phyloP scores from a whole-genome alignment of 1,140 invertebrate species.

The Drosophila virilis region DNA sequence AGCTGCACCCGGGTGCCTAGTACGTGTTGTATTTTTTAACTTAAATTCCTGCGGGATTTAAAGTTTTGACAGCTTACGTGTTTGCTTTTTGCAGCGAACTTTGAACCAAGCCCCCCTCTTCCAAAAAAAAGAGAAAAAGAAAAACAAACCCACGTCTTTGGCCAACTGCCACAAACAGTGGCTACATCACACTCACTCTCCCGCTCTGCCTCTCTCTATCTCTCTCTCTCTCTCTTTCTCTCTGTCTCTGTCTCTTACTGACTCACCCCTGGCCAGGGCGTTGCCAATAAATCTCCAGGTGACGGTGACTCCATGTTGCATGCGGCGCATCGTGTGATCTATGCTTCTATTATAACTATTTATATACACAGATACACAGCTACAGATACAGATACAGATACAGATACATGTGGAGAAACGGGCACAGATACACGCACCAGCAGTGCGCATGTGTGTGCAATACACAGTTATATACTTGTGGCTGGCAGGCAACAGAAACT shows the following conservation, averaged over 20 bases:
- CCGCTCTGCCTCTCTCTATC: neutral
- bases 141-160: conserved; percentile 38
- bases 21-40: conserved; percentile 83
- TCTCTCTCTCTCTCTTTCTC: conserved; percentile 1
- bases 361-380: conserved; percentile 43
- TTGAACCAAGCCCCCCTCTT: conserved; percentile 53
- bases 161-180: conserved; percentile 43
- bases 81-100: conserved; percentile 79
- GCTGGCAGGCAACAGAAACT: conserved; percentile 30
- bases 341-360: conserved; percentile 80
- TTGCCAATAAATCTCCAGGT: conserved; percentile 75
- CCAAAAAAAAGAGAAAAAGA: conserved; percentile 6
- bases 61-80: conserved; percentile 83
- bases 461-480: neutral
- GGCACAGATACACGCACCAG: conserved; percentile 6
- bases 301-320: conserved; percentile 80
- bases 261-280: conserved; percentile 58
- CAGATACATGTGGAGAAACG: conserved; percentile 10
- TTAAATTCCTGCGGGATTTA: conserved; percentile 81
- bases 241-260: conserved; percentile 19
- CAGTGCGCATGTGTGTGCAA: conserved; percentile 29
- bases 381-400: conserved; percentile 24
- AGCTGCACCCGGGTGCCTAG: conserved; percentile 64
- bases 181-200: conserved; percentile 20
- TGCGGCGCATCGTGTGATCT: conserved; percentile 79